Conservation (phyloP, 2,113 vertebrate genomes). For the Hemiprocne comata region DNA sequence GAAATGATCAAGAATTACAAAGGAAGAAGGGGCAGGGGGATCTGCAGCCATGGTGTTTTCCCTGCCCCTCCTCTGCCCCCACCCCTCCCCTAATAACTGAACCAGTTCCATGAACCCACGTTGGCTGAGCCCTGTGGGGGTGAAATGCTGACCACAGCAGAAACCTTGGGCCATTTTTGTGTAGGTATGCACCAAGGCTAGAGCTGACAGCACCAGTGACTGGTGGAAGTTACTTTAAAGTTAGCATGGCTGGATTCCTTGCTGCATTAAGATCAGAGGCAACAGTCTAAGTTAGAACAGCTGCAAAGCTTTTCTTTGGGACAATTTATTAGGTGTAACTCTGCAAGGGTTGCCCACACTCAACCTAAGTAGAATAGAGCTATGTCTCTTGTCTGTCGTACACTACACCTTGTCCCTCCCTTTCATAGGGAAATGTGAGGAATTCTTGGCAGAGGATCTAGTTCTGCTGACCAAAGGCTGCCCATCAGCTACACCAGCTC, state of each 20-base stretch:
- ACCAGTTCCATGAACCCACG: accelerated
- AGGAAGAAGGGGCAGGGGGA: neutral
- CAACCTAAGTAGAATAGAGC: neutral
- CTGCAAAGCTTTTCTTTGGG: neutral
- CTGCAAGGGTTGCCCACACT: neutral
- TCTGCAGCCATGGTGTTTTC: neutral
- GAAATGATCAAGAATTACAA: neutral
- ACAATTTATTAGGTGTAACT: accelerated
- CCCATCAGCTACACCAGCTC: neutral
- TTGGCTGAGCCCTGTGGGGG: neutral
- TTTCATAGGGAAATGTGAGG: neutral
- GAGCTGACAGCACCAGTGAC: neutral
- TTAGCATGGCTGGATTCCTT: neutral
- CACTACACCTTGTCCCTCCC: neutral
- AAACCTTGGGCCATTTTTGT: neutral
- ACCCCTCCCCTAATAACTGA: neutral
- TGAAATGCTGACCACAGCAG: neutral
- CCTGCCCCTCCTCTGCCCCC: too few species aligned
- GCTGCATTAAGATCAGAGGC: neutral
- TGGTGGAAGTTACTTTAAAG: neutral
- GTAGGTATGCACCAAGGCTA: neutral
- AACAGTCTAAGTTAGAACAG: neutral
- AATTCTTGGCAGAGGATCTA: neutral
- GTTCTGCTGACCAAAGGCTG: neutral
- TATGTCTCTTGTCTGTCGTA: neutral